Evolutionary conservation across 2,113 vertebrate genomes (phyloP).

Genomic region (Rhineura floridana): DNA sequence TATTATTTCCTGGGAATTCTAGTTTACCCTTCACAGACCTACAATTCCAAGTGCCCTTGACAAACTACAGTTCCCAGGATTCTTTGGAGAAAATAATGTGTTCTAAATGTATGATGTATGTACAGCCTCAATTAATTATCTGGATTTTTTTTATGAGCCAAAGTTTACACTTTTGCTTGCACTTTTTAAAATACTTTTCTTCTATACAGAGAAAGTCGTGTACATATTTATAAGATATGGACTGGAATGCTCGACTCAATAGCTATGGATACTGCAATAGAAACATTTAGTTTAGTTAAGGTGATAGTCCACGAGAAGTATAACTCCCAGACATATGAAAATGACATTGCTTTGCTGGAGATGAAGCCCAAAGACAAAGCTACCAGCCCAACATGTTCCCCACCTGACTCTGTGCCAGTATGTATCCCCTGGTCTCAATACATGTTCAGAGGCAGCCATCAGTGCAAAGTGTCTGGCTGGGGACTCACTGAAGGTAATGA

Average conservation of each 20-base stretch:
- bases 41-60: too few species aligned
- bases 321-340: conserved; percentile 78
- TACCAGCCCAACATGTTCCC: conserved; percentile 58
- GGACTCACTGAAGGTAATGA: conserved; percentile 83
- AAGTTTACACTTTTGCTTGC: background rate
- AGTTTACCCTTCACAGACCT: too few species aligned
- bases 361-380: conserved; percentile 50
- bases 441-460: conserved; percentile 82
- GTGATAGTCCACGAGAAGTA: conserved; percentile 85
- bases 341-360: conserved; percentile 93
- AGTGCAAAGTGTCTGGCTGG: conserved; percentile 92
- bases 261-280: background rate
- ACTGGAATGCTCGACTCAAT: conserved; percentile 78
- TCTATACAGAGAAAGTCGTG: conserved; percentile 40
- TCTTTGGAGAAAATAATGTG: too few species aligned
- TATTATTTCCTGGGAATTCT: too few species aligned
- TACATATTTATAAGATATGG: conserved; percentile 78
- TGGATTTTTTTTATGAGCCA: background rate
- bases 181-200: background rate
- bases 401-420: conserved; percentile 69
- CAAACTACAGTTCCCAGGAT: too few species aligned
- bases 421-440: conserved; percentile 90
- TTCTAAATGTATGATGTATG: too few species aligned
- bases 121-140: conserved; percentile 4
- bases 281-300: conserved; percentile 63